Base-by-base conservation (phyloP, 2,888 invertebrate species). In the Melipona beecheii region DNA sequence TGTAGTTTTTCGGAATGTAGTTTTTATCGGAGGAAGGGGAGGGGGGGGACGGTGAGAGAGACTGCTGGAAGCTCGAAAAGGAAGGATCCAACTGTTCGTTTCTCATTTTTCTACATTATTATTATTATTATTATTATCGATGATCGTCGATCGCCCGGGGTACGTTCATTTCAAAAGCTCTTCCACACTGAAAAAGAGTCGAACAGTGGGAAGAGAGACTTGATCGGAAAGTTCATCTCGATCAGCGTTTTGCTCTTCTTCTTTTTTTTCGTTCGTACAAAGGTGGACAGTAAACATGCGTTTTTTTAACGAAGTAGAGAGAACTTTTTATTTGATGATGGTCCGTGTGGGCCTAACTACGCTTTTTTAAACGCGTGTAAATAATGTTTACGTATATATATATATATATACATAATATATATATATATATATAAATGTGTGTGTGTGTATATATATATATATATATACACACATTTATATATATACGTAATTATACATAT, bases 361-460 rank as follows among this genome's bases (percentile, higher is more conserved):
- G 84, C 83, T 75, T 87, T 60, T 89, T 85, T 24, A 77, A 77
- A 87, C 86, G 84, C 83, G 71, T 87, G 86, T 87, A 85, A 76
- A 86, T 87, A 85, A 69, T 86, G 83, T 89, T 83, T 62, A 78
- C 76, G 76, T 85, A 54, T 83, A 84, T 73, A 75, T 78, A 87
- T 80, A 76, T 73, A 56, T 81, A 78, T 72, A 64, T 50, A 84
- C n/a, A n/a, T n/a, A n/a, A n/a, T n/a, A n/a, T 31, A 31, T 43
- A 43, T 43, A 43, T 43, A 43, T 36, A 43, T n/a, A n/a, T n/a
- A n/a, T n/a, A n/a, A n/a, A n/a, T n/a, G n/a, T n/a, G n/a, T n/a
- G n/a, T n/a, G n/a, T 64, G 24, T 81, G 62, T 62, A 71, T 69
- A 80, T 17, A 80, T 21, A 76, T 54, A 76, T 36, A 76, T 70